Evolutionary conservation across 2,888 invertebrate genomes (phyloP).

Genomic region (Lingula anatina): DNA sequence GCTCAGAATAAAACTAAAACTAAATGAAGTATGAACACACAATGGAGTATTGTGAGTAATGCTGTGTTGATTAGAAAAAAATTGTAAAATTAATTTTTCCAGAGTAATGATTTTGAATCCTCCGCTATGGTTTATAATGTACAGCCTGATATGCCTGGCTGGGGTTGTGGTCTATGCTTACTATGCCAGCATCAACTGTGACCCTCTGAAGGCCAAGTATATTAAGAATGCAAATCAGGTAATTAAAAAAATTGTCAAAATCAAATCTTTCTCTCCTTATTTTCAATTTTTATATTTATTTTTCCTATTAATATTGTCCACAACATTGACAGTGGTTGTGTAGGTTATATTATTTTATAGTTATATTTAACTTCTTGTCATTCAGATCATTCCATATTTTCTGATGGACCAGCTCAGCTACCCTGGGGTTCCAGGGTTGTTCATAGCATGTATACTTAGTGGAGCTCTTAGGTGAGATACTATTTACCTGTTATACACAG

Average conservation of each 20-base stretch:
- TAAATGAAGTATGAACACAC: no score
- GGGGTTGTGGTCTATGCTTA: slow-evolving; percentile 10
- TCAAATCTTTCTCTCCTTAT: no score
- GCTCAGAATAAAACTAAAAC: no score
- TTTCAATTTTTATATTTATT: no score
- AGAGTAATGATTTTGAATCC: not conserved
- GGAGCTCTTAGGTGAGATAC: slow-evolving; percentile 24
- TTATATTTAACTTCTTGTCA: not conserved
- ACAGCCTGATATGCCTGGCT: not conserved
- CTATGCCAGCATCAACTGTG: slow-evolving; percentile 11
- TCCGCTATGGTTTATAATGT: not conserved
- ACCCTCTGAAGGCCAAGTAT: slow-evolving; percentile 7
- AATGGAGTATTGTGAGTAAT: not conserved
- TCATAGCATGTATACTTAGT: slow-evolving; percentile 27
- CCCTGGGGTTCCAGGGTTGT: slow-evolving; percentile 29
- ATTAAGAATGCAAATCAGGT: slow-evolving; percentile 15
- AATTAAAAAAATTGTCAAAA: no score
- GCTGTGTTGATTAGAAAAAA: not conserved
- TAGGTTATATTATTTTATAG: no score
- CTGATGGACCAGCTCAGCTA: slow-evolving; percentile 26
- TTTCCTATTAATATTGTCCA: no score
- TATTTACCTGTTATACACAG: no score
- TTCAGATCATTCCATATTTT: slow-evolving; percentile 24
- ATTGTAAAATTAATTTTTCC: not conserved
- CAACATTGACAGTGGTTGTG: no score